phyloP scores from a whole-genome alignment of 23 tunicate genomes.

The Ciona savignyi region DNA sequence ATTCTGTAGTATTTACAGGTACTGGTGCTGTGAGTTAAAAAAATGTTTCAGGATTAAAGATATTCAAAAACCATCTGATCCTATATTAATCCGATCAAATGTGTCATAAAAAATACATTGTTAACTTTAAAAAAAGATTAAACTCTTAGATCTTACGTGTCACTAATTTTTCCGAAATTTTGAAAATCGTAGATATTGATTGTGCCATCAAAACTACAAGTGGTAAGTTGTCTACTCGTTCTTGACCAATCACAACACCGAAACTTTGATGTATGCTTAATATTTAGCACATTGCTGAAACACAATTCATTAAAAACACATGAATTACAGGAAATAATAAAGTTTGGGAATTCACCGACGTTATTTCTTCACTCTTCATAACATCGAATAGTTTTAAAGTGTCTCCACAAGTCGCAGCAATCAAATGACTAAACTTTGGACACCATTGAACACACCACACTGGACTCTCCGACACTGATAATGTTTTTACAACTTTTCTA shows the following conservation, averaged over 20 bases:
- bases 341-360: constrained; percentile 4
- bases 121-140: too few relatives aligned
- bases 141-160: constrained; percentile 23
- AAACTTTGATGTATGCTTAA: constrained; percentile 2
- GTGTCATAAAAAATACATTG: too few relatives aligned
- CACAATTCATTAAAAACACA: neutral
- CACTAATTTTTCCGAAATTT: constrained; percentile 26
- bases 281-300: constrained; percentile 25
- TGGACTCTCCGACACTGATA: constrained; percentile 17
- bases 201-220: constrained; percentile 38
- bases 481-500: constrained; percentile 32
- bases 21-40: too few relatives aligned
- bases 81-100: too few relatives aligned
- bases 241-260: constrained; percentile 78
- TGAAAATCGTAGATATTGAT: constrained; percentile 49
- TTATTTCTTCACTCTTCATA: constrained; percentile 35
- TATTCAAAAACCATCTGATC: too few relatives aligned
- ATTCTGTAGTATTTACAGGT: too few relatives aligned
- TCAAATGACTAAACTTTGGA: constrained; percentile 61
- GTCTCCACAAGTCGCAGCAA: constrained; percentile 43
- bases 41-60: too few relatives aligned
- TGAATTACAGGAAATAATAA: too few relatives aligned
- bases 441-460: constrained; percentile 79
- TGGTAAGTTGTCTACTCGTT: constrained; percentile 40
- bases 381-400: constrained; percentile 50